A percentile compares a stretch with the other conserved stretches of the same genome.
Evolutionary conservation across 2,113 vertebrate genomes (phyloP).

Genomic region (Trichechus manatus): DNA sequence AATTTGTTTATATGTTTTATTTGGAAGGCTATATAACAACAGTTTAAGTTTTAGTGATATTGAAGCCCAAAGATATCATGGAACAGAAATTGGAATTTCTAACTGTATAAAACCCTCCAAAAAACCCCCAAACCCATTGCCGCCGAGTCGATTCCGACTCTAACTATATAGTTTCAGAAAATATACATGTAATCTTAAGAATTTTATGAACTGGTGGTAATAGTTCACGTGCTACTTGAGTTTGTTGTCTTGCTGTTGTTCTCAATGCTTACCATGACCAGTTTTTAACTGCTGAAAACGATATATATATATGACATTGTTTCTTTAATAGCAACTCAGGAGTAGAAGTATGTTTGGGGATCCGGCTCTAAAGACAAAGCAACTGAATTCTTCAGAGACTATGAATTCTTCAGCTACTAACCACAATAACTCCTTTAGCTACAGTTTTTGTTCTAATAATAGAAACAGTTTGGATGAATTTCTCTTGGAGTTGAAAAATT

Average conservation of each 20-base stretch:
- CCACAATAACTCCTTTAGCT: constrained; percentile 69
- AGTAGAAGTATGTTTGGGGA: constrained; percentile 47
- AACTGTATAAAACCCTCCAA: neutral
- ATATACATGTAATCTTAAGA: neutral
- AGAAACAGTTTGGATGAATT: constrained; percentile 64
- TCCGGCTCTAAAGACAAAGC: constrained; percentile 58
- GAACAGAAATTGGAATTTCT: constrained; percentile 4
- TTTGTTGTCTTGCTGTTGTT: neutral
- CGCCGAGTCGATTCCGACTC: neutral
- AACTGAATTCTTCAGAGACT: constrained; percentile 61
- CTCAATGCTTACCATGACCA: neutral
- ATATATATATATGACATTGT: constrained; percentile 56
- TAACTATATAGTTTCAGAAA: neutral
- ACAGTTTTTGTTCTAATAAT: constrained; percentile 78
- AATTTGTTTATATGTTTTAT: constrained; percentile 47
- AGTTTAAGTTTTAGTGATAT: constrained; percentile 39
- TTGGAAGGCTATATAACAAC: constrained; percentile 17
- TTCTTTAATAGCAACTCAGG: constrained; percentile 57
- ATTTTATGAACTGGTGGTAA: constrained; percentile 45
- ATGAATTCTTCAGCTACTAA: constrained; percentile 77
- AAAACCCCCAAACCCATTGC: no score
- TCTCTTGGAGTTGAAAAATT: constrained; percentile 68
- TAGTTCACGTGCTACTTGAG: neutral
- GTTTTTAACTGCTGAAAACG: constrained; percentile 40
- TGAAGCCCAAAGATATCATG: neutral